Percentiles rank a stretch among this genome's conserved stretches.
phyloP scores from a whole-genome alignment of 2,888 invertebrate genomes.

The Crioceris asparagi region DNA sequence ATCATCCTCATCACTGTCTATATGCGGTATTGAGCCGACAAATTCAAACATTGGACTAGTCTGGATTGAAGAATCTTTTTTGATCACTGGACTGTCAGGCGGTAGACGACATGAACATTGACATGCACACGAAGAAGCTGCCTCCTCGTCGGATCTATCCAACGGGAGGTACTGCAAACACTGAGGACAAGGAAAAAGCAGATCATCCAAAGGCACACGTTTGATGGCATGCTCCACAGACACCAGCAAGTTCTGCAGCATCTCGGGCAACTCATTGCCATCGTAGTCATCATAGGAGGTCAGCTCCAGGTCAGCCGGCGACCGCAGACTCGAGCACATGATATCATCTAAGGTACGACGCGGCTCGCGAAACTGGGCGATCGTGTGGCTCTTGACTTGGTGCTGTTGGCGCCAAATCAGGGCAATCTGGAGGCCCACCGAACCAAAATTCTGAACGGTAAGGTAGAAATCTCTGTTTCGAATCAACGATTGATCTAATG shows the following conservation, averaged over 20 bases:
- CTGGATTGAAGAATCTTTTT: constrained; percentile 39
- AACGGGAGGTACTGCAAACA: constrained; percentile 38
- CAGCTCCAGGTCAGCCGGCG: constrained; percentile 32
- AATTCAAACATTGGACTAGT: constrained; percentile 52
- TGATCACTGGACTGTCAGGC: constrained; percentile 30
- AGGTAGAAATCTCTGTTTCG: constrained; percentile 55
- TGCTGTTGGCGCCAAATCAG: constrained; percentile 32
- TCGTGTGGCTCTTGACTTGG: constrained; percentile 29
- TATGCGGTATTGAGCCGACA: constrained; percentile 58
- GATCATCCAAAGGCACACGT: constrained; percentile 51
- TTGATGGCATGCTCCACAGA: constrained; percentile 60
- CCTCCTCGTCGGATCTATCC: constrained; percentile 31
- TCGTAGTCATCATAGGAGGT: constrained; percentile 30
- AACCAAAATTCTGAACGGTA: constrained; percentile 39
- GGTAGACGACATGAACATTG: constrained; percentile 32
- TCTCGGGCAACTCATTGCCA: constrained; percentile 42
- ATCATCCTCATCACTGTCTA: constrained; percentile 61
- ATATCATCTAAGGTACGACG: constrained; percentile 29
- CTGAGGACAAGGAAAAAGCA: constrained; percentile 49
- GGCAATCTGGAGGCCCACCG: constrained; percentile 27
- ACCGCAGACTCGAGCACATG: constrained; percentile 33
- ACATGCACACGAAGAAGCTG: constrained; percentile 30
- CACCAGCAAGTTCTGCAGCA: constrained; percentile 54
- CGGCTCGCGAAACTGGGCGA: constrained; percentile 32
- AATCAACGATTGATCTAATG: constrained; percentile 48